Conservation (phyloP, 2,888 invertebrate species). For the Andrena flavipes region DNA sequence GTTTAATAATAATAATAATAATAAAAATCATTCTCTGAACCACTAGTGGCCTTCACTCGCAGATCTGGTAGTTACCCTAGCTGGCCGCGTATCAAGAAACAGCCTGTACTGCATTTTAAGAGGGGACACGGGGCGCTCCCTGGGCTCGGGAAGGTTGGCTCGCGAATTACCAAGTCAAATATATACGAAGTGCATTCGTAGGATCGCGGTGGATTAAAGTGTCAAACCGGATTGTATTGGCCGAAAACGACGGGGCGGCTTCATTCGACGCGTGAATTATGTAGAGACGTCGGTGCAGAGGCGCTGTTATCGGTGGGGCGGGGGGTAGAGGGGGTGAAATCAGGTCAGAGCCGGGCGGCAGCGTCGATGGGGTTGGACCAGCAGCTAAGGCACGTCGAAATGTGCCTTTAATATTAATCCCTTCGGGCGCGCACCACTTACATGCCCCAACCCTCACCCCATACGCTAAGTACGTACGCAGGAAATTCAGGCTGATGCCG, state of each 20-base stretch:
- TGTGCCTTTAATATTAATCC: constrained; percentile 74
- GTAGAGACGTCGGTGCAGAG: constrained; percentile 59
- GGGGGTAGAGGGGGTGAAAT: constrained; percentile 45
- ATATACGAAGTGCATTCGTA: constrained; percentile 61
- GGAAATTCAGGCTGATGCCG: constrained; percentile 41
- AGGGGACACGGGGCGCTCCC: constrained; percentile 6
- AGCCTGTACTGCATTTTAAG: neutral
- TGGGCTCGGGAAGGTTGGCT: neutral
- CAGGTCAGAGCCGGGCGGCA: constrained; percentile 62
- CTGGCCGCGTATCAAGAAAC: constrained; percentile 23
- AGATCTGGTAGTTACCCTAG: too few relatives aligned
- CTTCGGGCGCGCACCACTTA: constrained; percentile 64
- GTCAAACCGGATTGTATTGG: constrained; percentile 65
- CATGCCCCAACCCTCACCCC: constrained; percentile 32
- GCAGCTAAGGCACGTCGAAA: constrained; percentile 64
- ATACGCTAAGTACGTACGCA: constrained; percentile 50
- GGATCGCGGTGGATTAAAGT: constrained; percentile 66
- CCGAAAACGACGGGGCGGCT: constrained; percentile 61
- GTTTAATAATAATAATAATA: too few relatives aligned
- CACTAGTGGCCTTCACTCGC: too few relatives aligned
- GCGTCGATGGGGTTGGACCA: constrained; percentile 53
- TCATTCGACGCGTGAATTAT: constrained; percentile 69
- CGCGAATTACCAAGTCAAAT: constrained; percentile 65
- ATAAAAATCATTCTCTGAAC: too few relatives aligned
- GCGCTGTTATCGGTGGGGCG: constrained; percentile 60